Percentiles rank a stretch among this genome's conserved stretches.
phyloP scores from a whole-genome alignment of 2,888 invertebrate genomes.

The Scaptomyza cyrtandrae region DNA sequence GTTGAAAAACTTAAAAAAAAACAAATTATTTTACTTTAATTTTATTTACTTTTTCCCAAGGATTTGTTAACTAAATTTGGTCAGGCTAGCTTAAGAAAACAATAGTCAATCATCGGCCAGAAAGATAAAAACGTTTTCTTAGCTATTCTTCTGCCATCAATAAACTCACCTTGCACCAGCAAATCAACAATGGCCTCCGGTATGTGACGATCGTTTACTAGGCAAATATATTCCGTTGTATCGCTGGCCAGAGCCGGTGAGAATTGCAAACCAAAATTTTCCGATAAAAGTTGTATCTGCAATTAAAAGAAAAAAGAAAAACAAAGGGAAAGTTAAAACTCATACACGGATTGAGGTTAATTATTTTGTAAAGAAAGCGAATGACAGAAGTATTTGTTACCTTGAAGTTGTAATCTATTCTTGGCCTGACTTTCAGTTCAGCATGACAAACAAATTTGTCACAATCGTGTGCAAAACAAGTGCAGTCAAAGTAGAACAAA shows the following conservation, averaged over 20 bases:
- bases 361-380: neutral
- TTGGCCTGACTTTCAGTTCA: slow-evolving; percentile 38
- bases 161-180: slow-evolving; percentile 88
- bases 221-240: slow-evolving; percentile 88
- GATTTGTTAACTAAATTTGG: too few species aligned
- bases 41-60: too few species aligned
- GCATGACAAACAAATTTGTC: slow-evolving; percentile 58
- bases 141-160: too few species aligned
- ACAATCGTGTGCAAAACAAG: slow-evolving; percentile 50
- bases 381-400: neutral
- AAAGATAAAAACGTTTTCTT: too few species aligned
- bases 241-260: slow-evolving; percentile 87
- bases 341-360: slow-evolving; percentile 4
- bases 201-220: slow-evolving; percentile 88
- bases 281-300: slow-evolving; percentile 86
- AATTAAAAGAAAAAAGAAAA: slow-evolving; percentile 33
- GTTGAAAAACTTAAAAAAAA: neutral
- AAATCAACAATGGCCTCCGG: slow-evolving; percentile 88
- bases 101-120: too few species aligned
- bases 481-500: slow-evolving; percentile 32
- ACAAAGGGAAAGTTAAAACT: neutral
- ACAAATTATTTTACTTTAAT: too few species aligned
- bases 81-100: too few species aligned
- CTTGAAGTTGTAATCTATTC: slow-evolving; percentile 28
- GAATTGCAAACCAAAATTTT: slow-evolving; percentile 87